Evolutionary conservation across 2,797 vertebrate genomes (phyloP), one percentile per base, ranked within the genome.

Genomic region (Coreius guichenoti): DNA sequence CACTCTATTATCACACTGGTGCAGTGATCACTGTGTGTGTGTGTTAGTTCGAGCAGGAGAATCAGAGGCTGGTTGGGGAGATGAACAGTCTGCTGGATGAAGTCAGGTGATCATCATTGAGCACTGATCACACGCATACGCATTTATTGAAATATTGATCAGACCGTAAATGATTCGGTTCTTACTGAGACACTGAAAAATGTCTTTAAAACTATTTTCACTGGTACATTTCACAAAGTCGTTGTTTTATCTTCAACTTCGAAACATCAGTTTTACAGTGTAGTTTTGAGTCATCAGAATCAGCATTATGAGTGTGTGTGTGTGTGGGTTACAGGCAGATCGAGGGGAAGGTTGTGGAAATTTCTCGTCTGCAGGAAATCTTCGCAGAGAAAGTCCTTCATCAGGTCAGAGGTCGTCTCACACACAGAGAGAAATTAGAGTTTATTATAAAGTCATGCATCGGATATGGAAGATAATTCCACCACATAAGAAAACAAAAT

Each of bases 261-360:
- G 2, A 45, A 45, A 45, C 43, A 45, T n/a, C n/a, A n/a, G n/a
- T 51, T 54, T n/a, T 29, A 23, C 39, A n/a, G n/a, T n/a, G n/a
- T n/a, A n/a, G n/a, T n/a, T n/a, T n/a, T n/a, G n/a, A n/a, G n/a
- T n/a, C n/a, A n/a, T n/a, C n/a, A n/a, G n/a, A n/a, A n/a, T n/a
- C n/a, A n/a, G n/a, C n/a, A n/a, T n/a, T n/a, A n/a, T n/a, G n/a
- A n/a, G 13, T 26, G 0, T 29, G 14, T 61, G 23, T 75, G 54
- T 76, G n/a, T 75, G 4, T 45, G 29, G 82, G 78, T 31, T 19
- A 68, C 93, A 99, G 98, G 89, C 98, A 98, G 93, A 99, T 99
- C 5, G 98, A 99, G 93, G 98, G 98, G 23, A 99, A 97, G 91
- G 98, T 99, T 89, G 98, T 99, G 89, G 98, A 99, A 94, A 99